Percentiles rank a stretch among this genome's conserved stretches.
phyloP scores from a whole-genome alignment of 2,113 vertebrate species.

The Gambusia holbrooki region DNA sequence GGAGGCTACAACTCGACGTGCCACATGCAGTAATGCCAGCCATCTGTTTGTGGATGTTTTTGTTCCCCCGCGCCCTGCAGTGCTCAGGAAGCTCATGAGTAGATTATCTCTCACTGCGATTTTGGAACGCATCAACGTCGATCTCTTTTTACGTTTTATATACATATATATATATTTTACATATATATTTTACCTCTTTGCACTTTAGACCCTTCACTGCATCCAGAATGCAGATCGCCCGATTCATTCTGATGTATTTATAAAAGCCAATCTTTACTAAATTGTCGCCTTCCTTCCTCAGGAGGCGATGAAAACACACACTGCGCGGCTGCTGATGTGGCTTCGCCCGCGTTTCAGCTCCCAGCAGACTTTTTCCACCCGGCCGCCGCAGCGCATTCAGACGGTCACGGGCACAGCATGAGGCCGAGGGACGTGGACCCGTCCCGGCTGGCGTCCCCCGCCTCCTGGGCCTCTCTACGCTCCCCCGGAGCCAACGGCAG shows the following conservation, averaged over 20 bases:
- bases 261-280: not conserved
- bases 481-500: constrained; percentile 87
- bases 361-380: constrained; percentile 91
- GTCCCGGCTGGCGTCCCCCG: constrained; percentile 84
- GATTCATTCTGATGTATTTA: not conserved
- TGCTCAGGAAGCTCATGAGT: too few species aligned
- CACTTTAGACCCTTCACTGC: too few species aligned
- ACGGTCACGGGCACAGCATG: constrained; percentile 63
- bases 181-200: too few species aligned
- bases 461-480: constrained; percentile 90
- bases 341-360: constrained; percentile 80
- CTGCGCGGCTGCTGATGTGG: constrained; percentile 31
- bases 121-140: too few species aligned
- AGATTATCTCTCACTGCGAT: too few species aligned
- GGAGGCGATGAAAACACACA: constrained; percentile 36
- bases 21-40: too few species aligned
- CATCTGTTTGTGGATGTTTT: too few species aligned
- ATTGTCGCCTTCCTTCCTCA: constrained; percentile 20
- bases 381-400: constrained; percentile 74
- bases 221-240: too few species aligned
- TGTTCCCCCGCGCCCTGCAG: too few species aligned
- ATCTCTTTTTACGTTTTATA: too few species aligned
- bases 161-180: too few species aligned
- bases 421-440: constrained; percentile 58
- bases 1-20: too few species aligned